These are phyloP conservation scores for Danio kyathit DNA, from an alignment of 2,797 vertebrate species.

Conservation along the genomic window DNA sequence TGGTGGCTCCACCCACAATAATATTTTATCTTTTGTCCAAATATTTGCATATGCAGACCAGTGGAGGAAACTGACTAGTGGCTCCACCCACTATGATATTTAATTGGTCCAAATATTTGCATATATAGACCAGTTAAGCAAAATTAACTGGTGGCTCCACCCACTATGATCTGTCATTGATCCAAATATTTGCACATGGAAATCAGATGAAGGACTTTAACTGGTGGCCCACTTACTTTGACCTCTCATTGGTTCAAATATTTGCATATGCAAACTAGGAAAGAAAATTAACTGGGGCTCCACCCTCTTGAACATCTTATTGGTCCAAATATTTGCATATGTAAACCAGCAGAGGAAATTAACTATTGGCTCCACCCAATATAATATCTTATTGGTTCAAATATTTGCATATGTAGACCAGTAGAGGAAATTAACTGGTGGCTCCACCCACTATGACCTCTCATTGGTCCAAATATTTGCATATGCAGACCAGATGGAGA, in stretches of 20 bases:
- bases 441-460: not conserved
- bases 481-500: not conserved
- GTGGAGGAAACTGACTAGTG: not conserved
- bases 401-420: not conserved
- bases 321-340: too few relatives aligned
- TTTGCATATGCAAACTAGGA: not conserved
- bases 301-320: not conserved
- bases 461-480: not conserved
- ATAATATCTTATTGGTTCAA: too few relatives aligned
- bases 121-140: not conserved
- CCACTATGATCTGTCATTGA: conserved; percentile 10
- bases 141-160: not conserved
- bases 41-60: not conserved
- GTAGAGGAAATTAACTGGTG: not conserved
- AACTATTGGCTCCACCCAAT: not conserved
- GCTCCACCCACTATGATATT: not conserved
- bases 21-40: too few relatives aligned
- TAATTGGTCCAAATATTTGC: too few relatives aligned
- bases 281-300: not conserved
- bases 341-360: not conserved
- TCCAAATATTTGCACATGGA: not conserved
- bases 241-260: too few relatives aligned
- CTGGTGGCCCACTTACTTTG: not conserved
- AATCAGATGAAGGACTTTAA: not conserved
- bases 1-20: too few relatives aligned